These are phyloP conservation scores for Amphipyra tragopoginis DNA, from an alignment of 2,888 invertebrate species.

Conservation along the genomic window DNA sequence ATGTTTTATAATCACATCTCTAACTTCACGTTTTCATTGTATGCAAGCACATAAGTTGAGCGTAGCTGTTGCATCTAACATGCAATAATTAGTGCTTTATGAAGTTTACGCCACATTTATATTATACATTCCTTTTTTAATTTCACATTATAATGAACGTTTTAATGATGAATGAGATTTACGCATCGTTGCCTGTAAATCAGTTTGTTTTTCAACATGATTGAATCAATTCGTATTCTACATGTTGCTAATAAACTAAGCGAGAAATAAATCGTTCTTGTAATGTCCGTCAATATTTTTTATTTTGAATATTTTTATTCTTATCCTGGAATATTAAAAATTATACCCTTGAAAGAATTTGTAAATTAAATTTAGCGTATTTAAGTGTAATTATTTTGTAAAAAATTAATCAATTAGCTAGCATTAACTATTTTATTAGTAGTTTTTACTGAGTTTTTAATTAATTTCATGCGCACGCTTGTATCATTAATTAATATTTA, in stretches of 20 bases:
- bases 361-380: conserved; percentile 34
- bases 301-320: neutral
- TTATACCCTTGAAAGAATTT: conserved; percentile 19
- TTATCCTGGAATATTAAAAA: conserved; percentile 5
- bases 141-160: conserved; percentile 23
- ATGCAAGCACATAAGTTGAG: conserved; percentile 69
- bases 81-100: conserved; percentile 53
- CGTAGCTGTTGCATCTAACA: conserved; percentile 60
- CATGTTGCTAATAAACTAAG: conserved; percentile 13
- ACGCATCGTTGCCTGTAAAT: conserved; percentile 33
- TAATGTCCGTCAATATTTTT: neutral
- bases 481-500: conserved; percentile 34
- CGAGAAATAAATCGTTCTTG: neutral
- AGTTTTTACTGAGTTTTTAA: conserved; percentile 40
- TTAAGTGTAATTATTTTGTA: conserved; percentile 38
- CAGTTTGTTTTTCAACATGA: conserved; percentile 31
- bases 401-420: conserved; percentile 50
- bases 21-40: conserved; percentile 74
- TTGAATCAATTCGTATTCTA: conserved; percentile 8
- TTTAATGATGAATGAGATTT: conserved; percentile 31
- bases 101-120: conserved; percentile 33
- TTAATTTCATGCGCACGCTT: conserved; percentile 51
- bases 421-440: conserved; percentile 34
- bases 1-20: conserved; percentile 60
- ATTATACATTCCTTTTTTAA: conserved; percentile 25